Evolutionary conservation across 2,797 vertebrate genomes (phyloP).

Genomic region (Acanthiza pusilla): DNA sequence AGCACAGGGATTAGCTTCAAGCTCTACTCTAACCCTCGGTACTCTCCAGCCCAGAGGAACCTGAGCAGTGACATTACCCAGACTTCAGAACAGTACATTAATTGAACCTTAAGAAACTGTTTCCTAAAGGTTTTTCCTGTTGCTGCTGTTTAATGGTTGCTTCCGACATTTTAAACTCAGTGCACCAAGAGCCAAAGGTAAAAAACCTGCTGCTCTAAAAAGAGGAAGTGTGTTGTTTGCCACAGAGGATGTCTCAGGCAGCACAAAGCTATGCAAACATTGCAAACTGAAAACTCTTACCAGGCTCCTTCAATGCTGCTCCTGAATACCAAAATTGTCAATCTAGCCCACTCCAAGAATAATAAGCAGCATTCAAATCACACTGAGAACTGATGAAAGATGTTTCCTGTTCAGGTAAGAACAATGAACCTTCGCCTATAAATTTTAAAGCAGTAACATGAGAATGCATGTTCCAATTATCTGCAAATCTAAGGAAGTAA

Average conservation of each 20-base stretch:
- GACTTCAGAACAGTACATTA: neutral
- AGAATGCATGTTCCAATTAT: neutral
- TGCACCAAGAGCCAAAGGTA: neutral
- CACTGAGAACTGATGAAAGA: neutral
- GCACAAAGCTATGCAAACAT: neutral
- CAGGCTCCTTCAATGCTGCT: neutral
- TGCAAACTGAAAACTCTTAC: neutral
- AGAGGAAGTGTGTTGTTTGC: neutral
- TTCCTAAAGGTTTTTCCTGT: neutral
- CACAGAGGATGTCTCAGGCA: neutral
- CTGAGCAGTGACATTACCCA: neutral
- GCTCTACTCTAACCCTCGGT: neutral
- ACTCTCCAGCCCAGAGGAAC: neutral
- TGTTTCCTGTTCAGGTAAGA: neutral
- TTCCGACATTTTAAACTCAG: neutral
- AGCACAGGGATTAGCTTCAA: neutral
- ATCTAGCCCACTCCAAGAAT: neutral
- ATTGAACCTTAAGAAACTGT: neutral
- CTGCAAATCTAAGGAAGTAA: neutral
- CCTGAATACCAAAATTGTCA: neutral
- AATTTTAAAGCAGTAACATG: neutral
- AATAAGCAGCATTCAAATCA: constrained; percentile 3
- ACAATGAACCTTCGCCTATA: neutral
- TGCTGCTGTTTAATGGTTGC: neutral
- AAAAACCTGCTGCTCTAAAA: neutral